A percentile compares a stretch with the other conserved stretches of the same genome.
phyloP scores from a whole-genome alignment of 2,888 invertebrate species.

The Dusona sp. region DNA sequence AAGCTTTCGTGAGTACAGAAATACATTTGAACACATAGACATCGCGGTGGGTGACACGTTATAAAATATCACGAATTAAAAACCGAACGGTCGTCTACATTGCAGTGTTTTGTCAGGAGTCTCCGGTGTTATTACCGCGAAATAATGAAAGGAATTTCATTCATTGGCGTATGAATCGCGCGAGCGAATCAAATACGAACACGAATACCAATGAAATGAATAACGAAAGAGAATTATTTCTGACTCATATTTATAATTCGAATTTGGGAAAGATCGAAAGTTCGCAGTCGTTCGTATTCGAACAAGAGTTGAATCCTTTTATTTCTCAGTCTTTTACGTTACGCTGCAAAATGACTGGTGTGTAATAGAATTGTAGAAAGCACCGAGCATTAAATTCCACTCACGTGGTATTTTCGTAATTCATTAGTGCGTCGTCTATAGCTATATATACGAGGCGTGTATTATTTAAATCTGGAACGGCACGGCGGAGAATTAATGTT shows the following conservation, averaged over 20 bases:
- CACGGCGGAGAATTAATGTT: background rate
- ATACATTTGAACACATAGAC: background rate
- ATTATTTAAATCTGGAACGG: background rate
- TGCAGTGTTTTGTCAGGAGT: conserved; percentile 14
- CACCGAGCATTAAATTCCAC: conserved; percentile 28
- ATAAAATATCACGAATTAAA: conserved; percentile 55
- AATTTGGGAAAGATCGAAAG: background rate
- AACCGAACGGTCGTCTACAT: conserved; percentile 26
- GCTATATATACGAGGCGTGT: background rate
- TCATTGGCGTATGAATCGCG: too few relatives aligned
- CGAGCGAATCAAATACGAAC: too few relatives aligned
- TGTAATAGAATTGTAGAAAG: conserved; percentile 24
- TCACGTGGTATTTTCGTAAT: conserved; percentile 26
- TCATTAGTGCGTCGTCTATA: background rate
- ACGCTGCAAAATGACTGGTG: conserved; percentile 9
- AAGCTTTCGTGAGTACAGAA: background rate
- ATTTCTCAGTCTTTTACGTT: background rate
- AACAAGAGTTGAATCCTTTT: background rate
- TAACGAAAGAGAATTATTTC: background rate
- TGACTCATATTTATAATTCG: background rate
- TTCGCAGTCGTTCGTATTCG: background rate
- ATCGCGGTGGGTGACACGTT: conserved; percentile 36
- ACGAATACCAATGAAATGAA: too few relatives aligned
- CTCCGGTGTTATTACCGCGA: conserved; percentile 42
- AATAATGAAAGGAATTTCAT: conserved; percentile 8